These are phyloP conservation scores for Halcyon senegalensis DNA, from an alignment of 2,113 vertebrate genomes.

Conservation along the genomic window DNA sequence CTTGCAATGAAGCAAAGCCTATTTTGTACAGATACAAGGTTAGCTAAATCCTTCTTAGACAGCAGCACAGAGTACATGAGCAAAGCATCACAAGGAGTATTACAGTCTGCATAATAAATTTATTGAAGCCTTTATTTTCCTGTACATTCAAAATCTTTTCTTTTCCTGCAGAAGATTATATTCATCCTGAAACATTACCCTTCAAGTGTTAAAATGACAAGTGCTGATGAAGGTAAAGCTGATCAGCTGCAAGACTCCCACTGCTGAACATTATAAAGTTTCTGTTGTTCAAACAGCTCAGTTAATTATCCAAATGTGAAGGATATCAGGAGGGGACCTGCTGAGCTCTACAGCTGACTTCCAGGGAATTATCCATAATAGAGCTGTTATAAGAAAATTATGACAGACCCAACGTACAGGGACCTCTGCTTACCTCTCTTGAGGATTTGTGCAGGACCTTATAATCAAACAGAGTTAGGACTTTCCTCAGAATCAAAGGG, in stretches of 20 bases:
- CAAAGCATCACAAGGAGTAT: neutral
- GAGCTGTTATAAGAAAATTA: constrained; percentile 53
- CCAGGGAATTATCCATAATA: constrained; percentile 58
- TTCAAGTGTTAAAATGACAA: constrained; percentile 70
- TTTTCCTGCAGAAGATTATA: constrained; percentile 56
- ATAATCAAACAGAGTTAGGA: constrained; percentile 47
- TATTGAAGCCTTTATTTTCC: constrained; percentile 50
- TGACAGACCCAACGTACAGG: constrained; percentile 8
- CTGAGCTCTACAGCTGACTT: constrained; percentile 58
- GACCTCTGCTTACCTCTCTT: constrained; percentile 54
- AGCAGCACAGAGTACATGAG: constrained; percentile 29
- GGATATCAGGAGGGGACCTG: constrained; percentile 48
- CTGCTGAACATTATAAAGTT: constrained; percentile 69
- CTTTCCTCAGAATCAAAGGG: constrained; percentile 62
- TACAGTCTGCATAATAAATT: constrained; percentile 37
- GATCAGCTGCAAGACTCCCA: constrained; percentile 60
- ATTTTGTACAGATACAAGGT: constrained; percentile 22
- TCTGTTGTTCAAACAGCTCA: constrained; percentile 71
- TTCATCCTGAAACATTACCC: constrained; percentile 55
- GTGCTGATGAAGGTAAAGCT: constrained; percentile 56
- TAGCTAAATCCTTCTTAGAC: constrained; percentile 43
- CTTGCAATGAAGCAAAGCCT: constrained; percentile 25
- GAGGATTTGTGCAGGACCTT: constrained; percentile 52
- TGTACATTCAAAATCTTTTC: constrained; percentile 53
- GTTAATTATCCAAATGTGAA: constrained; percentile 71